phyloP scores from a whole-genome alignment of 2,797 vertebrate genomes.

The Myotis pilosus region DNA sequence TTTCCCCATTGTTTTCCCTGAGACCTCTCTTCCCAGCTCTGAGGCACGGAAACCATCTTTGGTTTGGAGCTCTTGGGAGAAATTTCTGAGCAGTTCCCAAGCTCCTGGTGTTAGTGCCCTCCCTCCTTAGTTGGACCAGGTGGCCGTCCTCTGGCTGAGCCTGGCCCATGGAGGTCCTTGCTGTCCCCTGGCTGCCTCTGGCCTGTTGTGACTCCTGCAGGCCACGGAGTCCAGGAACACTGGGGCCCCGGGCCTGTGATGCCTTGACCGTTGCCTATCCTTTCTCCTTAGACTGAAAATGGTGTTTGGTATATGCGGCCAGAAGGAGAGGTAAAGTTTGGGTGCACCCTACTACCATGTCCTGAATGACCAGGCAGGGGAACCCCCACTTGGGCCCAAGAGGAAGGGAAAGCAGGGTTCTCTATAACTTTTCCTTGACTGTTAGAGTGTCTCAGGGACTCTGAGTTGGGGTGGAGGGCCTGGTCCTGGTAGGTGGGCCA shows the following conservation, averaged over 20 bases:
- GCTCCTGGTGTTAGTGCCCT: background rate
- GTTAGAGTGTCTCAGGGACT: background rate
- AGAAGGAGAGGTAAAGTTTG: conserved; percentile 42
- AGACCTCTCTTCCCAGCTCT: background rate
- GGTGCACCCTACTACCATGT: background rate
- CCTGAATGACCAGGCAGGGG: background rate
- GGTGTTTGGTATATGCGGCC: background rate
- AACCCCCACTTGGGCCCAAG: background rate
- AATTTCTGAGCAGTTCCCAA: background rate
- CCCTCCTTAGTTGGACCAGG: background rate
- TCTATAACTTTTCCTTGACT: background rate
- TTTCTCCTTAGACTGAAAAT: conserved; percentile 34
- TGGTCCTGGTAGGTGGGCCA: background rate
- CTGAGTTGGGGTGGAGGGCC: background rate
- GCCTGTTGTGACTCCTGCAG: rapidly evolving
- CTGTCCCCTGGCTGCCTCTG: rapidly evolving
- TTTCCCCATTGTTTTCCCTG: background rate
- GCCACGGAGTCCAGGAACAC: rapidly evolving
- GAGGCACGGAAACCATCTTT: background rate
- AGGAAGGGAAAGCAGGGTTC: background rate
- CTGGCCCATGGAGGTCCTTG: background rate
- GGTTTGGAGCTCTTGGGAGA: background rate
- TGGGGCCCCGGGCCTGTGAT: rapidly evolving
- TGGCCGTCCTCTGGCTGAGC: background rate
- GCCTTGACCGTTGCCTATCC: background rate